Conservation (phyloP, 2,113 vertebrate species). For the Tichodroma muraria region DNA sequence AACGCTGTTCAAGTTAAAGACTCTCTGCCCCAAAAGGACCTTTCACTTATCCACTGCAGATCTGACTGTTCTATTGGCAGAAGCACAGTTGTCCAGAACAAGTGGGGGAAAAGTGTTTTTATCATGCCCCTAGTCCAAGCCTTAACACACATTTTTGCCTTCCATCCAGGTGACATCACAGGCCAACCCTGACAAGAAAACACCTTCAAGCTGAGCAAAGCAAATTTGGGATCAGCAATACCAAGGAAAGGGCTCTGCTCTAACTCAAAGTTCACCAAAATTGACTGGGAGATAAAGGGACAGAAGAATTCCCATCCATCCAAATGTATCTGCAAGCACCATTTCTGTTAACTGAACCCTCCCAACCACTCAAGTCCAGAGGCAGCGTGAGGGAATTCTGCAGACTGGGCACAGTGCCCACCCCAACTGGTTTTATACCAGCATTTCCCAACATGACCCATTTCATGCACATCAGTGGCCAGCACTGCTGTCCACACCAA, state of each 20-base stretch:
- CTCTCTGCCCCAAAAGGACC: no score
- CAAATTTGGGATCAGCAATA: neutral
- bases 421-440: neutral
- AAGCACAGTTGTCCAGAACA: neutral
- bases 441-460: neutral
- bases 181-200: neutral
- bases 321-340: fast-evolving
- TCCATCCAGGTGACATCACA: no score
- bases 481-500: neutral
- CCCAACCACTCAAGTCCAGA: neutral
- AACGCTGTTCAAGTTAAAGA: fast-evolving
- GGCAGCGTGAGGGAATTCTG: neutral
- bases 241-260: neutral
- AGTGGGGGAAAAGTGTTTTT: neutral
- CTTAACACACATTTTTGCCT: no score
- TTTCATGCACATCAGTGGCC: neutral
- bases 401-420: neutral
- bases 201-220: neutral
- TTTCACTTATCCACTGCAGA: fast-evolving
- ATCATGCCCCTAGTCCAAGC: neutral
- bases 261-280: neutral
- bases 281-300: neutral
- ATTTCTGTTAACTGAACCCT: neutral
- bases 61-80: neutral
- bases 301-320: neutral